Conservation (phyloP, 2,113 vertebrate species). For the Psittacara wagleri region DNA sequence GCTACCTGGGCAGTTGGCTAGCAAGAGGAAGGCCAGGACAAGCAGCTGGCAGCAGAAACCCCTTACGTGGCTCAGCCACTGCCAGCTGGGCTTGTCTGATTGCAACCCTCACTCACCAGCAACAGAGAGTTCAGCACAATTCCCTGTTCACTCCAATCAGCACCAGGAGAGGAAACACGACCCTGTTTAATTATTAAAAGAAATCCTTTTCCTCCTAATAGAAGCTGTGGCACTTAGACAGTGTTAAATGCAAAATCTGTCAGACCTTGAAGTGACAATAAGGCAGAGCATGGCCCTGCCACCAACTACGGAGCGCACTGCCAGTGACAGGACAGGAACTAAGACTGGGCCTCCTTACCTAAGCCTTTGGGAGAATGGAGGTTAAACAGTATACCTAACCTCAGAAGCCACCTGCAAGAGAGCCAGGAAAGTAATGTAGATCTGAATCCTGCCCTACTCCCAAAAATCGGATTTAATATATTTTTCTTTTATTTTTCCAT, state of each 20-base stretch:
- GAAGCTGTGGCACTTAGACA: not conserved
- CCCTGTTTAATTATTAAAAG: constrained; percentile 43
- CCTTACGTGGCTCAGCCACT: not conserved
- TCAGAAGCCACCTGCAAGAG: not conserved
- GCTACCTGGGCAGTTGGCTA: not conserved
- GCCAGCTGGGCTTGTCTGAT: not conserved
- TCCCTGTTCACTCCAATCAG: not conserved
- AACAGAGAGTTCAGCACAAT: not conserved
- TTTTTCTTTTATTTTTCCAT: not conserved
- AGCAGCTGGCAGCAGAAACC: not conserved
- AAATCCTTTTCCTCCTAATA: not conserved
- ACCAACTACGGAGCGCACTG: not conserved
- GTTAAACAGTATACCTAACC: not conserved
- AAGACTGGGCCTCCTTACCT: not conserved
- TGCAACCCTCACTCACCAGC: not conserved
- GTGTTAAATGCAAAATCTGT: not conserved
- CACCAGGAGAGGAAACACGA: not conserved
- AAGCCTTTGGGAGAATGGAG: not conserved
- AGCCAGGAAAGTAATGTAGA: not conserved
- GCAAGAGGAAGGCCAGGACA: not conserved
- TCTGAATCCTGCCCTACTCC: not conserved
- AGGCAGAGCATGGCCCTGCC: not conserved
- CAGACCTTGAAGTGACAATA: not conserved
- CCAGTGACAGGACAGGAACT: not conserved
- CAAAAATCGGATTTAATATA: not conserved